Percentiles rank a stretch among this genome's conserved stretches.
These are phyloP conservation scores for Acanthosepion pharaonis DNA, from an alignment of 2,888 invertebrate genomes.

Conservation along the genomic window DNA sequence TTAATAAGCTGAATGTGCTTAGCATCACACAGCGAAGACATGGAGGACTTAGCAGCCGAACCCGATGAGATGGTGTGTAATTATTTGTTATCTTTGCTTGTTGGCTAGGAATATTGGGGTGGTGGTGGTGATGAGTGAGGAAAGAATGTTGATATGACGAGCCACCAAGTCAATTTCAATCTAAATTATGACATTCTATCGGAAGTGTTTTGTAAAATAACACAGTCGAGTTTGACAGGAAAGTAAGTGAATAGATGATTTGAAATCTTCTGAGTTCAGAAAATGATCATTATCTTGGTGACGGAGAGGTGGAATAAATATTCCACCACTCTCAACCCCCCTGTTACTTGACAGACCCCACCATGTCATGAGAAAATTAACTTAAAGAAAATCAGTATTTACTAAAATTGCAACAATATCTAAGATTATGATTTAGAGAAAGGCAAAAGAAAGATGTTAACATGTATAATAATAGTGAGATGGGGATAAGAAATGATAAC, in stretches of 20 bases:
- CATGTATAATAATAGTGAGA: background rate
- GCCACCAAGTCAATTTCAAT: background rate
- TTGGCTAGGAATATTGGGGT: background rate
- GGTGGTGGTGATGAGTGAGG: background rate
- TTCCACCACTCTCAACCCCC: fast-evolving
- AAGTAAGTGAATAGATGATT: background rate
- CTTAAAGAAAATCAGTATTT: background rate
- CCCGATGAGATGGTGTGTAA: background rate
- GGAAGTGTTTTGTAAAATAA: background rate
- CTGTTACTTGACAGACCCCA: background rate
- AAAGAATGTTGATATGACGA: background rate
- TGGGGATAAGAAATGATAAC: background rate
- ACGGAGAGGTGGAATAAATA: background rate
- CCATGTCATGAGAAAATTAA: background rate
- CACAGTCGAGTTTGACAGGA: background rate
- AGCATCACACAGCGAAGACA: background rate
- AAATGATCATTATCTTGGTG: background rate
- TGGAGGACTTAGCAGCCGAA: background rate
- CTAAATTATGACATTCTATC: background rate
- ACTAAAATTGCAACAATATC: background rate
- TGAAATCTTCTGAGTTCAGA: background rate
- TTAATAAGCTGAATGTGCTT: background rate
- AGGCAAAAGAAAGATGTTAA: background rate
- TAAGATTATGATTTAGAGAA: background rate
- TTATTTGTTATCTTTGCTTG: background rate